Evolutionary conservation across 2,888 invertebrate species (phyloP).

Genomic region (Drosophila paracracens): DNA sequence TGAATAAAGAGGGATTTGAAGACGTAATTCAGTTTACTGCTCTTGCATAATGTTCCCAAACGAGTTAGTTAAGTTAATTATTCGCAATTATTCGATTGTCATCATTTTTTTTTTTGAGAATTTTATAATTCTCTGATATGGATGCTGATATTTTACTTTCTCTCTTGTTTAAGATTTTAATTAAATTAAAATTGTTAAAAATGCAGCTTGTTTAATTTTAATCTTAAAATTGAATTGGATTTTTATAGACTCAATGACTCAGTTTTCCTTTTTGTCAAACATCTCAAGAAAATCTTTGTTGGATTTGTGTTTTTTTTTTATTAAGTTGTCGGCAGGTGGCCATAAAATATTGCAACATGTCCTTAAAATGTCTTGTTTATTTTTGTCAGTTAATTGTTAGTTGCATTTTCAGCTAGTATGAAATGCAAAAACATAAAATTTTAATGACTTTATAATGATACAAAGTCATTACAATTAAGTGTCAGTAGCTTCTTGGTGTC

Average conservation of each 20-base stretch:
- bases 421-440: constrained; percentile 30
- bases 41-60: neutral
- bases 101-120: neutral
- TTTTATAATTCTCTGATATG: neutral
- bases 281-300: neutral
- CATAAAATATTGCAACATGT: constrained; percentile 2
- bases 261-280: neutral
- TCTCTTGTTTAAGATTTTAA: neutral
- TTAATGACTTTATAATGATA: constrained; percentile 23
- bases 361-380: constrained; percentile 2
- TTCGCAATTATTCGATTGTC: neutral
- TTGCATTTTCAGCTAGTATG: constrained; percentile 8
- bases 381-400: constrained; percentile 11
- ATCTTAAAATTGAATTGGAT: neutral
- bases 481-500: constrained; percentile 14
- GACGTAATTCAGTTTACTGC: neutral
- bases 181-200: neutral
- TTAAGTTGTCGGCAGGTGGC: neutral
- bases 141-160: neutral
- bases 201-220: too few species aligned
- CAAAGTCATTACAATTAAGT: constrained; percentile 49
- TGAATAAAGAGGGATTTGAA: neutral
- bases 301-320: neutral
- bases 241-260: neutral
- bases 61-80: neutral